A percentile compares a stretch with the other conserved stretches of the same genome.
Evolutionary conservation across 2,888 invertebrate species (phyloP).

Genomic region (Parelbella ahira): DNA sequence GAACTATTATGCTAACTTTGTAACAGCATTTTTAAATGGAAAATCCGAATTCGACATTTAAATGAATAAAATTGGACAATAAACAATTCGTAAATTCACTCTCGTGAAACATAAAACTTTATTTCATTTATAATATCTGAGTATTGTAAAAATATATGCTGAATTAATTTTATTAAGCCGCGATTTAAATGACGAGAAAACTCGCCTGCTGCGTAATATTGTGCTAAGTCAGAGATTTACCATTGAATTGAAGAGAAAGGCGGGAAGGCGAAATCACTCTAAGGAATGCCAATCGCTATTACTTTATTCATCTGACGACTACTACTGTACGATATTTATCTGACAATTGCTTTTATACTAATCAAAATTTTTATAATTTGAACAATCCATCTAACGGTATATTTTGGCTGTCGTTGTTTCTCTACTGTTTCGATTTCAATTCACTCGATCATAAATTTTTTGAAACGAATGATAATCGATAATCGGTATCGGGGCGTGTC

Average conservation of each 20-base stretch:
- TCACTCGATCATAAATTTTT: too few relatives aligned
- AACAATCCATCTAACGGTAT: too few relatives aligned
- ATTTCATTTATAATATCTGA: too few relatives aligned
- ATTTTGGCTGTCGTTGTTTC: too few relatives aligned
- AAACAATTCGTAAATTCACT: too few relatives aligned
- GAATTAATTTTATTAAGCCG: constrained; percentile 12
- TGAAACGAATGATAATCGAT: too few relatives aligned
- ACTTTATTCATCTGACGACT: constrained; percentile 27
- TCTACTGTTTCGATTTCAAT: too few relatives aligned
- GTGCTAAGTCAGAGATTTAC: constrained; percentile 27
- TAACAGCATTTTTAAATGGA: constrained; percentile 20
- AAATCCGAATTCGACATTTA: constrained; percentile 3
- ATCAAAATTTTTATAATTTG: too few relatives aligned
- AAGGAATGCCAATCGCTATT: constrained; percentile 27
- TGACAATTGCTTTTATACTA: too few relatives aligned
- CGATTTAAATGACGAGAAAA: constrained; percentile 11
- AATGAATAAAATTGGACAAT: constrained; percentile 6
- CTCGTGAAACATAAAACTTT: too few relatives aligned
- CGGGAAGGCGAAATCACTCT: constrained; percentile 26
- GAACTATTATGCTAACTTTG: constrained; percentile 7
- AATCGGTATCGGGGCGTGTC: too few relatives aligned
- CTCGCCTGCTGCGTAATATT: constrained; percentile 24
- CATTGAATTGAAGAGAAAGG: constrained; percentile 20
- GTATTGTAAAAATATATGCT: too few relatives aligned
- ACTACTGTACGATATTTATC: constrained; percentile 27